Percentiles rank a stretch among this genome's conserved stretches.
These are phyloP conservation scores for Actenoides hombroni DNA, from an alignment of 2,113 vertebrate species.

Conservation along the genomic window DNA sequence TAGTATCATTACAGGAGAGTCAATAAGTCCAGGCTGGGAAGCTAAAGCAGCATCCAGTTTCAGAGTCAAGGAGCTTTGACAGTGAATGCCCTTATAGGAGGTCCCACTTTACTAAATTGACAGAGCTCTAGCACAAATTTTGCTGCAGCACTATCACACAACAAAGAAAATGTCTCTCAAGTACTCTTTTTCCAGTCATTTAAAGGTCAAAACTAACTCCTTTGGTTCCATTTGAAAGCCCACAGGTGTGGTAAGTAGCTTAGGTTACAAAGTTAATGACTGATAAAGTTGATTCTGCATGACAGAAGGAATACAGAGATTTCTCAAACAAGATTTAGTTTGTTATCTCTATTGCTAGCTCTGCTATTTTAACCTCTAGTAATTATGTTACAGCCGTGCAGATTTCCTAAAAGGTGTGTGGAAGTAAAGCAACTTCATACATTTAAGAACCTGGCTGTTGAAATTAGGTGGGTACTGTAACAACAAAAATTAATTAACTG, in stretches of 20 bases:
- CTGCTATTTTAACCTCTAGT: slow-evolving; percentile 9
- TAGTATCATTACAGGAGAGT: not conserved
- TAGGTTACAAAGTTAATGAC: slow-evolving; percentile 41
- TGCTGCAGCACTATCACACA: not conserved
- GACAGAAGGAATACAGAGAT: slow-evolving; percentile 40
- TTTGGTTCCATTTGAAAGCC: slow-evolving; percentile 26
- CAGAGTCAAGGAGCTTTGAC: not conserved
- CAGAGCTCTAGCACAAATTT: not conserved
- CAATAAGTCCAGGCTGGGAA: not conserved
- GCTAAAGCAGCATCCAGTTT: not conserved
- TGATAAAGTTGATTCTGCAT: slow-evolving; percentile 39
- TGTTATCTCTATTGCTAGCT: slow-evolving; percentile 2
- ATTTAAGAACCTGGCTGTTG: not conserved
- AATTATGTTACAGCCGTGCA: not conserved
- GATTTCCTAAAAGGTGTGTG: not conserved
- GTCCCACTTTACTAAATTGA: slow-evolving; percentile 11
- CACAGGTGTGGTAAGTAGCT: slow-evolving; percentile 19
- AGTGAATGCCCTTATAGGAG: not conserved
- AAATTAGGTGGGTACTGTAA: not conserved
- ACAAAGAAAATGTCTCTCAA: not conserved
- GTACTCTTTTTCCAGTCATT: not conserved
- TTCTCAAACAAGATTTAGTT: slow-evolving; percentile 25
- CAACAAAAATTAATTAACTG: slow-evolving; percentile 68
- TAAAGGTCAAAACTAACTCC: slow-evolving; percentile 50
- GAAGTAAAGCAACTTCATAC: not conserved